Evolutionary conservation across 2,113 vertebrate genomes (phyloP).

Genomic region (Erythrolamprus reginae): DNA sequence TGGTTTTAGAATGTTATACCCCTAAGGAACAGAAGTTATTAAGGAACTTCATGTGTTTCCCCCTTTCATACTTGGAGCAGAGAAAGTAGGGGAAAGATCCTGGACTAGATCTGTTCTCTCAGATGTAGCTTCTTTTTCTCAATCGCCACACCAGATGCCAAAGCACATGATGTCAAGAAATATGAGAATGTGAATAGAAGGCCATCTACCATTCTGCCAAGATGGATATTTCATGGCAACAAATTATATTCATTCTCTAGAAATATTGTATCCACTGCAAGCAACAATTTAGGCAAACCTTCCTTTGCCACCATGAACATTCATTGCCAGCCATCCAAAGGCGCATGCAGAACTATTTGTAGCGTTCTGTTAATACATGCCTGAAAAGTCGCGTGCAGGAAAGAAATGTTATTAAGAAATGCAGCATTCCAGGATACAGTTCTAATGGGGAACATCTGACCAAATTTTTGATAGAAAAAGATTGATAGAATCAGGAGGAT

Average conservation of each 20-base stretch:
- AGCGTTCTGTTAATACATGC: background rate
- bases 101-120: background rate
- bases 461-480: background rate
- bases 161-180: background rate
- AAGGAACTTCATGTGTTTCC: background rate
- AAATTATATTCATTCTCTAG: background rate
- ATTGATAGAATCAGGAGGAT: background rate
- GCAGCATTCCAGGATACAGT: background rate
- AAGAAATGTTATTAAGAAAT: slow-evolving; percentile 3
- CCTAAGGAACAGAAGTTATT: background rate
- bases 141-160: background rate
- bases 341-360: background rate
- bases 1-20: background rate
- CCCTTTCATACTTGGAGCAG: background rate
- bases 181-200: background rate
- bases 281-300: background rate
- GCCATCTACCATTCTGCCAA: background rate
- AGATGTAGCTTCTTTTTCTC: background rate
- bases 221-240: background rate
- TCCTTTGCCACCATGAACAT: background rate
- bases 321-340: background rate
- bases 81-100: background rate
- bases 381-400: background rate
- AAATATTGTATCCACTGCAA: background rate
- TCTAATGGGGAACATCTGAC: background rate